phyloP scores from a whole-genome alignment of 2,113 vertebrate species.

The Lagopus leucura region DNA sequence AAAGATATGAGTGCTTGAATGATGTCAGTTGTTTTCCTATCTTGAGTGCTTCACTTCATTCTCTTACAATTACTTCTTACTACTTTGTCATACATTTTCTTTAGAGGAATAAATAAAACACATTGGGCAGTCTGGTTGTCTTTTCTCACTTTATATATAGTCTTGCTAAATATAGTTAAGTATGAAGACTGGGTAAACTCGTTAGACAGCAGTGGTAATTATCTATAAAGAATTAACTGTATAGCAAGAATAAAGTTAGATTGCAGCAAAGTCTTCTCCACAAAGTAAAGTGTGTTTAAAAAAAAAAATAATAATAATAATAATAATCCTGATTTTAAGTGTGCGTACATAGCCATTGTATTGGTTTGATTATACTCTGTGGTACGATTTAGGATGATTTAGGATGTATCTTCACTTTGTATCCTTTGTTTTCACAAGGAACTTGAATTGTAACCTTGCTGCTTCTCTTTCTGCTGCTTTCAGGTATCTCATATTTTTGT shows the following conservation, averaged over 20 bases:
- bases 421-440: neutral
- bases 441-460: neutral
- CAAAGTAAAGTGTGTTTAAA: neutral
- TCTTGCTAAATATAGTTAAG: neutral
- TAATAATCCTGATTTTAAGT: neutral
- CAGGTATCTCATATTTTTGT: neutral
- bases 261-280: neutral
- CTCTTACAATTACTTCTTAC: neutral
- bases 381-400: neutral
- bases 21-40: neutral
- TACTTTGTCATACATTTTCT: neutral
- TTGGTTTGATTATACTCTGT: neutral
- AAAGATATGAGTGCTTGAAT: neutral
- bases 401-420: neutral
- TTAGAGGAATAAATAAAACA: neutral
- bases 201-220: neutral
- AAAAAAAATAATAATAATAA: no score
- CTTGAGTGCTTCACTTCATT: neutral
- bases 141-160: neutral
- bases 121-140: neutral
- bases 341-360: neutral
- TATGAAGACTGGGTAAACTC: neutral
- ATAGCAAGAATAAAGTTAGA: neutral
- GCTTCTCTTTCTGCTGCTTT: neutral
- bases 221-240: neutral